phyloP scores from a whole-genome alignment of 2,888 invertebrate genomes.

The Noctua pronuba region DNA sequence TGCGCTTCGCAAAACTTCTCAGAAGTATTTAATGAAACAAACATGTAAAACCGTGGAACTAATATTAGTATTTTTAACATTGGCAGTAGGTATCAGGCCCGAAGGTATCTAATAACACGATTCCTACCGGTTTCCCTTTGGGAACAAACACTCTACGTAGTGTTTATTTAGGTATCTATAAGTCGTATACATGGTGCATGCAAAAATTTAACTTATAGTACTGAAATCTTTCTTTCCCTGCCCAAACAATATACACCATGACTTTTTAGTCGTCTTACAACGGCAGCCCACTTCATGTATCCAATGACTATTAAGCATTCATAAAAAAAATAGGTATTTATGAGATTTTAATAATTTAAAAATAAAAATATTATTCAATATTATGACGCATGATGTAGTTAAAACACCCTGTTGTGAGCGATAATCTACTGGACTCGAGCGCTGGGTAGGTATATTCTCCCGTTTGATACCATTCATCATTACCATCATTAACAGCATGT shows the following conservation, averaged over 20 bases:
- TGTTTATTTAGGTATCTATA: not conserved
- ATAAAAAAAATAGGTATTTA: too few relatives aligned
- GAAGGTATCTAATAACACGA: not conserved
- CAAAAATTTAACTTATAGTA: not conserved
- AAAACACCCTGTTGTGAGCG: too few relatives aligned
- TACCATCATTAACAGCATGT: too few relatives aligned
- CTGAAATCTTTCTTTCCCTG: not conserved
- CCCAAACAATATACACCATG: not conserved
- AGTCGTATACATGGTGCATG: not conserved
- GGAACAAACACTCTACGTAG: not conserved
- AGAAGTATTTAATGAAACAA: not conserved
- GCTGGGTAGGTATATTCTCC: too few relatives aligned
- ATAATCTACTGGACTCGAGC: too few relatives aligned
- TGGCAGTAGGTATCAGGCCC: not conserved
- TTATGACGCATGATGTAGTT: too few relatives aligned
- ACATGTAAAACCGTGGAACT: not conserved
- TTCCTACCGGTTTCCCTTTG: not conserved
- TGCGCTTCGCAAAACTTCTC: not conserved
- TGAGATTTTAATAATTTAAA: too few relatives aligned
- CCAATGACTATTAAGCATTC: too few relatives aligned
- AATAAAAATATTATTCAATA: too few relatives aligned
- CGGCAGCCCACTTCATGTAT: too few relatives aligned
- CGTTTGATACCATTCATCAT: too few relatives aligned
- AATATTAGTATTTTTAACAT: not conserved
- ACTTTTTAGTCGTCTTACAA: too few relatives aligned